A percentile compares a stretch with the other conserved stretches of the same genome.
phyloP scores from a whole-genome alignment of 2,113 vertebrate genomes.

The Pterocles orientalis region DNA sequence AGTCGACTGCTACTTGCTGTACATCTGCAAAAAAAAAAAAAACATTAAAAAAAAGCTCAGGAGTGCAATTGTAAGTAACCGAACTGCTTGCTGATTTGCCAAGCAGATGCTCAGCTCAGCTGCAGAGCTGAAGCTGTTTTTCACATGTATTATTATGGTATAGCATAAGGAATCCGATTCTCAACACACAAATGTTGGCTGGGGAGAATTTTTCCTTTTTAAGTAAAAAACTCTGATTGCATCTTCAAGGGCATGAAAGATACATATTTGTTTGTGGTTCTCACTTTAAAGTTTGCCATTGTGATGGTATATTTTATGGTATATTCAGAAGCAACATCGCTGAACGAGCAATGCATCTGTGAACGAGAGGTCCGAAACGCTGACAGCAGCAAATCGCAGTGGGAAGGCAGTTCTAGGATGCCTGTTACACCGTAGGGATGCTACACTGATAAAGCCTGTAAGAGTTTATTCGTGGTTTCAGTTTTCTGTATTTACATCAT shows the following conservation, averaged over 20 bases:
- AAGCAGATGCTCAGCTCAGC: not conserved
- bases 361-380: not conserved
- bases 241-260: not conserved
- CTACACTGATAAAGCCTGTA: fast-evolving
- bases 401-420: not conserved
- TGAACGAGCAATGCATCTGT: not conserved
- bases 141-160: not conserved
- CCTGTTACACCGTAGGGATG: not conserved
- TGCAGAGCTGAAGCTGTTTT: not conserved
- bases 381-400: not conserved
- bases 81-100: not conserved
- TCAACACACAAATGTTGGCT: not conserved
- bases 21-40: conserved; percentile 79
- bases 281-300: not conserved
- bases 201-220: not conserved
- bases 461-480: not conserved
- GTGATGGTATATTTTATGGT: not conserved
- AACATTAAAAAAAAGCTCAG: not conserved
- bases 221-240: not conserved
- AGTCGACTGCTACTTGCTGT: conserved; percentile 92
- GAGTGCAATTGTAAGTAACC: not conserved
- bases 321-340: not conserved
- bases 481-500: not conserved
- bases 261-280: not conserved
- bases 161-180: not conserved